Base-by-base conservation (phyloP, 2,797 vertebrate genomes). In the Hyperoplus immaculatus region DNA sequence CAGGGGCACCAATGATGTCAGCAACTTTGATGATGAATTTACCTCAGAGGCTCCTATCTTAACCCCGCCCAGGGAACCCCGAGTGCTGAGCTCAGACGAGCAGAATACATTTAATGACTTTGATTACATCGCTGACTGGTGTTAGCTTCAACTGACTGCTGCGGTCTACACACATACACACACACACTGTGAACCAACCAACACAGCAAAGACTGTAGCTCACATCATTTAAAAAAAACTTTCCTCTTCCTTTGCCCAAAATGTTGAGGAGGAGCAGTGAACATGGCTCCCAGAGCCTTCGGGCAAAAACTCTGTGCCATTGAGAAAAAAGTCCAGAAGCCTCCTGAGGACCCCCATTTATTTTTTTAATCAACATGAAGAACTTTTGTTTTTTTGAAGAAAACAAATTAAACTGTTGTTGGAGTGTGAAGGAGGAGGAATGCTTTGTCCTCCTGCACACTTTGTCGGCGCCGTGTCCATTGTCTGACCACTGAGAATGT, bases 121-220 rank as follows among this genome's bases (percentile, higher is more conserved):
- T 94, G 98, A 99, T 93, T 99, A 99, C 94, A 97, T 99, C 57
- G 98, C 98, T 84, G 98, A 99, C 94, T 99, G 98, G 98, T 99
- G 98, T 97, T 99, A 97, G 96, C 89, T 88, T 14, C 63, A 57
- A 47, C 65, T 7, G 14, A 65, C 46, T 9, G 3, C 7, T 6
- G 1, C n/a, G 8, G 2, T 54, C 13, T 54, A 60, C 4, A 72
- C 68, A 64, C 53, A 64, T 49, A 21, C 10, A 83, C 42, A 82
- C 69, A 83, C 87, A 87, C 93, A 91, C 92, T 93, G 92, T 93
- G 92, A 94, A 92, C 82, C 77, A 74, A 79, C 58, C 90, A 84
- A 92, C 92, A 93, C 94, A 96, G 96, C 89, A 89, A 86, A 84
- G 90, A 95, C 95, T 94, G 94, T 81, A 87, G 91, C 93, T 94